Conservation (phyloP, 2,113 vertebrate species). For the Hystrix brachyura region DNA sequence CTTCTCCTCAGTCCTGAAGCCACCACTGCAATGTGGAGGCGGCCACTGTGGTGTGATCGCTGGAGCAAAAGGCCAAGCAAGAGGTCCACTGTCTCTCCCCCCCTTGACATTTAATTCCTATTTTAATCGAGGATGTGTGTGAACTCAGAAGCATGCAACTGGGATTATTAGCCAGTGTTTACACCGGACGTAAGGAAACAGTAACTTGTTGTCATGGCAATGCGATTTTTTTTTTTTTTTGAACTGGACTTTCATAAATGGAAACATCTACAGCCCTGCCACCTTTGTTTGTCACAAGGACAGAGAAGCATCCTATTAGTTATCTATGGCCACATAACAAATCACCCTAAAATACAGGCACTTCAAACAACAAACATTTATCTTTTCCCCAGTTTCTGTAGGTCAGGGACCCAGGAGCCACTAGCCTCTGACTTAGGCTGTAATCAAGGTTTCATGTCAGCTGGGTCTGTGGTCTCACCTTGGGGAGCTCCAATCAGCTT, state of each 20-base stretch:
- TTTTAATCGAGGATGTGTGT: slow-evolving; percentile 54
- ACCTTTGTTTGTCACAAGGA: slow-evolving; percentile 32
- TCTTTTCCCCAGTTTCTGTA: neutral
- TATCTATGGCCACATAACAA: neutral
- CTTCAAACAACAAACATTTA: slow-evolving; percentile 18
- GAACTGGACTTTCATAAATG: slow-evolving; percentile 52
- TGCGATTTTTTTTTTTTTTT: slow-evolving; percentile 30
- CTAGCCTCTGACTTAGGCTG: neutral
- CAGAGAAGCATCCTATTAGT: neutral
- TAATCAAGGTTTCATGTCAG: neutral
- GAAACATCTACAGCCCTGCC: neutral
- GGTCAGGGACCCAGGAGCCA: neutral
- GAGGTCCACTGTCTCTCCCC: neutral
- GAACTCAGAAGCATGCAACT: neutral
- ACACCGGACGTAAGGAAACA: slow-evolving; percentile 42
- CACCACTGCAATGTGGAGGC: neutral
- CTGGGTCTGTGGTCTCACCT: neutral
- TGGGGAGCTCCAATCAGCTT: neutral
- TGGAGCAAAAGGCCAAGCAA: slow-evolving; percentile 5
- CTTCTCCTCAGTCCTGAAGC: neutral
- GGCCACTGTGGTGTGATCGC: neutral
- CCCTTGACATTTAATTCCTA: neutral
- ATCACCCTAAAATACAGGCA: neutral
- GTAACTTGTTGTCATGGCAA: slow-evolving; percentile 38
- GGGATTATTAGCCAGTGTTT: slow-evolving; percentile 63